These are phyloP conservation scores for Aleiodes leptofemur DNA, from an alignment of 2,888 invertebrate genomes.

Conservation along the genomic window DNA sequence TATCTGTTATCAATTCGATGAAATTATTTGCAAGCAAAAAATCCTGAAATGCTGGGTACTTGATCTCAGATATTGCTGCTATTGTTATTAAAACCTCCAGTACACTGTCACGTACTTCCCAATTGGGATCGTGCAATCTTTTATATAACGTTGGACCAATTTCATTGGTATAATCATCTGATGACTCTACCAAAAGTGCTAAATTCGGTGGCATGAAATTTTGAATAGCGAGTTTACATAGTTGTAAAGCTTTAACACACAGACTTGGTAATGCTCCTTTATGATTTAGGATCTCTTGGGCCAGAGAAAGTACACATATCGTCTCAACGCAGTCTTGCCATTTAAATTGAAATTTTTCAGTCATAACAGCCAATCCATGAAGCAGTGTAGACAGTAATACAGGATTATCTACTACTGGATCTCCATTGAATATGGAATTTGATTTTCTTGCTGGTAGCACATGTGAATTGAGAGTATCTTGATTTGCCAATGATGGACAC, in stretches of 20 bases:
- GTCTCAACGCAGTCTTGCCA: constrained; percentile 89
- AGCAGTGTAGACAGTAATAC: constrained; percentile 81
- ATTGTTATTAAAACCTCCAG: constrained; percentile 84
- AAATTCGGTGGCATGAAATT: constrained; percentile 88
- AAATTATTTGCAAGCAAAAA: constrained; percentile 82
- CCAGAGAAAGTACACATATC: constrained; percentile 79
- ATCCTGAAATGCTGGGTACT: constrained; percentile 87
- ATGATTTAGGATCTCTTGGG: constrained; percentile 77
- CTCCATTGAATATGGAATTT: constrained; percentile 67
- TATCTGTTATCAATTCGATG: constrained; percentile 80
- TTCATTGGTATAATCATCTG: constrained; percentile 79
- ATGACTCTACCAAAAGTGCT: constrained; percentile 81
- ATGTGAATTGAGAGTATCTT: constrained; percentile 31
- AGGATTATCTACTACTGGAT: constrained; percentile 75
- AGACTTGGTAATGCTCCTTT: constrained; percentile 77
- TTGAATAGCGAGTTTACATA: constrained; percentile 82
- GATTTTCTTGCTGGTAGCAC: constrained; percentile 43
- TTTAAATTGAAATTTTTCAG: constrained; percentile 83
- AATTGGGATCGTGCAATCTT: constrained; percentile 83
- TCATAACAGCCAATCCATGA: constrained; percentile 80
- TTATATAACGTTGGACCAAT: constrained; percentile 82
- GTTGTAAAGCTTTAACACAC: constrained; percentile 82
- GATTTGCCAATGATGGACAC: neutral
- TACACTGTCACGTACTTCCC: constrained; percentile 89
- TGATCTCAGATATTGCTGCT: constrained; percentile 82